Evolutionary conservation across 2,113 vertebrate species (phyloP), one percentile per base, ranked within the genome.

Genomic region (Caranx melampygus): DNA sequence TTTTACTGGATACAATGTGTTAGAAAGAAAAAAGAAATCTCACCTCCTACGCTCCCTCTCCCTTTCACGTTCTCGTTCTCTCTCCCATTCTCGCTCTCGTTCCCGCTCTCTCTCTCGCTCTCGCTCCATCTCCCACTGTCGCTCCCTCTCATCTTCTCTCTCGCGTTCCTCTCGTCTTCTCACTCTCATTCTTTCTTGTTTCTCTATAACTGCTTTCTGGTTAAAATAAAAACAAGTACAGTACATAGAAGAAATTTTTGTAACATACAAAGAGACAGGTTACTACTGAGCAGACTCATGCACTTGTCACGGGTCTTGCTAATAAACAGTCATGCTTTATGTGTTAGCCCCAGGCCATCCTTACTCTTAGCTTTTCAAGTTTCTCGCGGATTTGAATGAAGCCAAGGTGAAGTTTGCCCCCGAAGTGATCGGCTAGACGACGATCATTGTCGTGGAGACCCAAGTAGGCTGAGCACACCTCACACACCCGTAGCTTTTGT

Each of bases 351-450:
- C n/a, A 42, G 2, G 3, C 6, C 4, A 49, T 1, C 3, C 92
- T 92, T 95, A 99, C 98, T 96, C 97, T 95, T 68, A 99, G 95
- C 90, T 97, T 97, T 76, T 99, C 98, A 57, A 99, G 96, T 82
- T 99, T 99, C 92, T 99, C 98, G 45, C 98, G 95, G 91, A 99
- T 99, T 95, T 99, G 97, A 90, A 99, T 99, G 90, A 99, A 99
- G 85, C 98, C 98, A 79, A 99, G 92, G 87, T 99, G 98, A 47
- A 99, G 94, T 90, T 99, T 99, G 75, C 98, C 98, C 40, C 98
- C 98, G 79, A 99, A 99, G 91, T 99, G 98, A 92, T 99, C 98
- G 52, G 98, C 98, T 75, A 99, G 94, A 65, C 98, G 95, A 2
- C 98, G 96, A 82, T 99, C 98, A 42, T 99, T 99, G 93, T 99